Base-by-base conservation (phyloP, 2,797 vertebrate genomes). In the Aplochiton taeniatus region DNA sequence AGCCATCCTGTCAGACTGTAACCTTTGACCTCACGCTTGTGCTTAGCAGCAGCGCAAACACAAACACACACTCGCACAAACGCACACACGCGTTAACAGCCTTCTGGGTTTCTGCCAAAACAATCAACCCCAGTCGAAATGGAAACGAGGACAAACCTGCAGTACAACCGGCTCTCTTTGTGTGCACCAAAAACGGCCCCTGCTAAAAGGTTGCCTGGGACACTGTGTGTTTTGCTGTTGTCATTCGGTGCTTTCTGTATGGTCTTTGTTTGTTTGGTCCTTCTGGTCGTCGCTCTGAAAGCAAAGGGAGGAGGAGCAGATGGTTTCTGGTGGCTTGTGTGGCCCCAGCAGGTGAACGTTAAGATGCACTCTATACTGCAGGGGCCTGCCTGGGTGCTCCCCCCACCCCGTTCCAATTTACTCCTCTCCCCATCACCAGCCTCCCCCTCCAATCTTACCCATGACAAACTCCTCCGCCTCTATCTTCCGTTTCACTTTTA, bases 331-430 rank as follows among this genome's bases (percentile, higher is more conserved):
- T 86, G 84, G 73, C 83, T 81, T 70, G 80, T 87, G 83, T 31
- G 31, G 31, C 74, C 91, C 77, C 92, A 93, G 93, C 89, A 90
- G 93, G 92, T 85, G 91, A 88, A 91, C 85, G 83, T 65, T 81
- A 74, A 81, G 75, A 83, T 75, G 75, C 75, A 65, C 77, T 72
- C 72, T 60, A 69, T 77, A 72, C 62, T 76, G 74, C 80, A 75
- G 62, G 77, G 77, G 31, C 31, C 31, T 3, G 31, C 31, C 31
- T 6, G 31, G 31, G 31, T n/a, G n/a, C n/a, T n/a, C n/a, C n/a
- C n/a, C n/a, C 66, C 44, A 72, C 80, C 86, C 83, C 86, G 84
- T 87, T 71, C 69, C 70, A 58, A 65, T 73, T 70, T 61, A 77
- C 69, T 69, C 83, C 68, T 75, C 74, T 68, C 69, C 77, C 75